Evolutionary conservation across 2,113 vertebrate genomes (phyloP).

Genomic region (Mustela lutreola): DNA sequence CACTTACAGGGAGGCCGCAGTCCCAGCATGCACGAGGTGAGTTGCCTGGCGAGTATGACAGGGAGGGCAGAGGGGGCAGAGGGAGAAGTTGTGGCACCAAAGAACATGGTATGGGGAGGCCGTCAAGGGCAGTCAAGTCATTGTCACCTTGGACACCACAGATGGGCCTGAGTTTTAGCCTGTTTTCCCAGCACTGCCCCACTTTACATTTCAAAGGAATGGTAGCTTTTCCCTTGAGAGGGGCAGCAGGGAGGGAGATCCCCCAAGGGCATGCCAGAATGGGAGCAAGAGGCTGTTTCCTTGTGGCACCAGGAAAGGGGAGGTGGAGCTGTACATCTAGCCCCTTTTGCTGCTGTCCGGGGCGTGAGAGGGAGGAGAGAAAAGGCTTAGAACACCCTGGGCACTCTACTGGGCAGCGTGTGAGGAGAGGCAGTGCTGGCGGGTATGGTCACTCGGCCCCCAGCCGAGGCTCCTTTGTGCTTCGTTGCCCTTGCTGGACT

Average conservation of each 20-base stretch:
- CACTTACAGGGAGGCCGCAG: conserved; percentile 98
- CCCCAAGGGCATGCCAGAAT: background rate
- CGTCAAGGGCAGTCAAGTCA: background rate
- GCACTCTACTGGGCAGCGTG: background rate
- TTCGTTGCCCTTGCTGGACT: background rate
- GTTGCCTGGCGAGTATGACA: conserved; percentile 32
- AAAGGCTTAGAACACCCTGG: accelerated
- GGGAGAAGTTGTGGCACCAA: too few species aligned
- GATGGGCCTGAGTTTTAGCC: background rate
- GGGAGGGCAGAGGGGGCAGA: background rate
- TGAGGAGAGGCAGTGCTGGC: background rate
- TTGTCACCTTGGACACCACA: background rate
- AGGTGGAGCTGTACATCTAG: background rate
- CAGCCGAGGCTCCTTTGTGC: background rate
- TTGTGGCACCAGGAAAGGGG: background rate
- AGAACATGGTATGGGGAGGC: background rate
- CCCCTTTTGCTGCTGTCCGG: background rate
- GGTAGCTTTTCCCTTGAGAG: background rate
- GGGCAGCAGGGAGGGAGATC: background rate
- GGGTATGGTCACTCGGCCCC: background rate
- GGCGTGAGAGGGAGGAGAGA: background rate
- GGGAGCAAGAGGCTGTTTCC: background rate
- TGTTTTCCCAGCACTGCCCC: background rate
- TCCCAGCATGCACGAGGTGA: conserved; percentile 97
- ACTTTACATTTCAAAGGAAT: background rate